phyloP scores from a whole-genome alignment of 30 jellyfish, hydroid and myxozoan species.

The Hydra vulgaris region DNA sequence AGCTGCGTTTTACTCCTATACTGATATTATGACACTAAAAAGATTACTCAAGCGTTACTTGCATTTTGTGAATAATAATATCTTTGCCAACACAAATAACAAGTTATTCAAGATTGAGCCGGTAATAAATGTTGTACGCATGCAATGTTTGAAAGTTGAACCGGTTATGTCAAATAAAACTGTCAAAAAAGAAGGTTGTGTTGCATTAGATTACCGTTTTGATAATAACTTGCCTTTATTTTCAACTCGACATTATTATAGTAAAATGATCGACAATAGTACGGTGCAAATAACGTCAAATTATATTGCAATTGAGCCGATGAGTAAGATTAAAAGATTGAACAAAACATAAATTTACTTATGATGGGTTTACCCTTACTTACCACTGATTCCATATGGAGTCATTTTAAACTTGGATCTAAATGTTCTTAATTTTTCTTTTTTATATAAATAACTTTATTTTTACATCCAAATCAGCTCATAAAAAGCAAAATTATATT shows the following conservation, averaged over 20 bases:
- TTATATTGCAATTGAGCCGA: constrained; percentile 48
- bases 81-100: constrained; percentile 10
- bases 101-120: constrained; percentile 44
- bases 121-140: constrained; percentile 26
- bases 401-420: no score
- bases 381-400: no score
- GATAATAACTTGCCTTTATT: no score
- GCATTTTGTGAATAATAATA: no score
- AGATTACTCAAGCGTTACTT: constrained; percentile 18
- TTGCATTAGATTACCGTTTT: constrained; percentile 23
- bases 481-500: no score
- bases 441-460: no score
- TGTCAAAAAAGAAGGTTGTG: background rate
- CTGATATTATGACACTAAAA: constrained; percentile 50
- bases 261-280: constrained; percentile 35
- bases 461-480: no score
- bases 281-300: constrained; percentile 35
- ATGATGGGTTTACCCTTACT: no score
- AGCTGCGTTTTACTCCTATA: constrained; percentile 36
- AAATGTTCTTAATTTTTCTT: no score
- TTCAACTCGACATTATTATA: no score
- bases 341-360: no score
- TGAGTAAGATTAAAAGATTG: constrained; percentile 36
- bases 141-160: constrained; percentile 14
- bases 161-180: constrained; percentile 41